phyloP scores from a whole-genome alignment of 2,888 invertebrate species.

The Nomada flava region DNA sequence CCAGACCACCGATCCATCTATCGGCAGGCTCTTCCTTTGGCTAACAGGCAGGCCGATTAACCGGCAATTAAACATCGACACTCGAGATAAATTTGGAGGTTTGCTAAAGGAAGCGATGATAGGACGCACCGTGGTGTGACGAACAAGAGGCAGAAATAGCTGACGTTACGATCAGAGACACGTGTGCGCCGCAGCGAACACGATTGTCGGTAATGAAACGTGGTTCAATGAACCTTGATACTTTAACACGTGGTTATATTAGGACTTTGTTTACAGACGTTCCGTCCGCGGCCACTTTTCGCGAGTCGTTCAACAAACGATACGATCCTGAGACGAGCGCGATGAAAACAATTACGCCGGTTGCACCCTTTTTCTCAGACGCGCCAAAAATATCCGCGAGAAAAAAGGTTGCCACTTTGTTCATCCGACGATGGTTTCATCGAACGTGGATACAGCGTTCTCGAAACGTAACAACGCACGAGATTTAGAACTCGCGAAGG shows the following conservation, averaged over 20 bases:
- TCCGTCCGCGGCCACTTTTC: constrained; percentile 14
- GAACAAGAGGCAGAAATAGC: constrained; percentile 16
- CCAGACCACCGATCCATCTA: background rate
- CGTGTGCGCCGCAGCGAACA: constrained; percentile 20
- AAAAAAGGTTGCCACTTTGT: background rate
- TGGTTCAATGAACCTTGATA: constrained; percentile 33
- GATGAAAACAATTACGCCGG: constrained; percentile 2
- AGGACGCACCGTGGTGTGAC: background rate
- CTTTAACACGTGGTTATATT: constrained; percentile 40
- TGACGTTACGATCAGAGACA: constrained; percentile 16
- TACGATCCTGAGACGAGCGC: constrained; percentile 3
- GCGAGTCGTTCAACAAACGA: constrained; percentile 30
- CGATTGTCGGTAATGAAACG: constrained; percentile 27
- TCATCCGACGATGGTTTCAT: background rate
- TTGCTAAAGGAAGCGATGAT: constrained; percentile 4
- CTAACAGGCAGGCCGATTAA: background rate
- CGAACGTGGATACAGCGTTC: background rate
- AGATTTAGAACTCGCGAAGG: too few species aligned
- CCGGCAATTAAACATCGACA: constrained; percentile 8
- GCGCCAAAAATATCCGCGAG: background rate
- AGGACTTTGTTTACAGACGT: constrained; percentile 34
- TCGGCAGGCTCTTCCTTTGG: background rate
- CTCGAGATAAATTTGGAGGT: constrained; percentile 5
- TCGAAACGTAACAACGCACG: too few species aligned
- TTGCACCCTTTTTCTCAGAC: constrained; percentile 1